Evolutionary conservation across 2,797 vertebrate genomes (phyloP).

Genomic region (Odontamblyopus rebecca): DNA sequence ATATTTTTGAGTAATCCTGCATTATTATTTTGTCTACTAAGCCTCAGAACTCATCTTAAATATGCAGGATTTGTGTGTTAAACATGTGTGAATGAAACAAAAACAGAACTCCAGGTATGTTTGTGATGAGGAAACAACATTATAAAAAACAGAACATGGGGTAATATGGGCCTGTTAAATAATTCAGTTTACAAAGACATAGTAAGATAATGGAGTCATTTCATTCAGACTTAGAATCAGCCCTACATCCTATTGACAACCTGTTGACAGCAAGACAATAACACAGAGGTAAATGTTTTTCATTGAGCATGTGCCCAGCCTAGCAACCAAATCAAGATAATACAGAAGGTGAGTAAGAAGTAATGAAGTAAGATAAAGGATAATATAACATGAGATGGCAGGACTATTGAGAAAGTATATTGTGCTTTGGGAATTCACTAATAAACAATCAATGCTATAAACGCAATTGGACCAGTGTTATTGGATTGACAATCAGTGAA

Average conservation of each 20-base stretch:
- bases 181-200: too few species aligned
- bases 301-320: conserved; percentile 43
- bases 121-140: too few species aligned
- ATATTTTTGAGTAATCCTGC: too few species aligned
- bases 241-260: conserved; percentile 42
- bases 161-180: too few species aligned
- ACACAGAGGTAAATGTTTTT: conserved; percentile 40
- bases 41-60: too few species aligned
- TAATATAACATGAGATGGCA: not conserved
- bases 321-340: conserved; percentile 52
- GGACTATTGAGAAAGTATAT: not conserved
- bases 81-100: too few species aligned
- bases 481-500: too few species aligned
- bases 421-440: not conserved
- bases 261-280: not conserved
- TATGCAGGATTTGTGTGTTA: too few species aligned
- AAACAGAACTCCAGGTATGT: too few species aligned
- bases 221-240: conserved; percentile 7
- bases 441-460: not conserved
- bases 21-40: too few species aligned
- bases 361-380: conserved; percentile 1
- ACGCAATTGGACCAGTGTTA: not conserved
- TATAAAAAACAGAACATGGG: too few species aligned
- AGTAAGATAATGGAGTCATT: not conserved
- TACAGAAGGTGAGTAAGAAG: conserved; percentile 32